These are phyloP conservation scores for Corticium candelabrum DNA, from an alignment of 37 sponge, comb jelly and placozoan genomes.

Conservation along the genomic window DNA sequence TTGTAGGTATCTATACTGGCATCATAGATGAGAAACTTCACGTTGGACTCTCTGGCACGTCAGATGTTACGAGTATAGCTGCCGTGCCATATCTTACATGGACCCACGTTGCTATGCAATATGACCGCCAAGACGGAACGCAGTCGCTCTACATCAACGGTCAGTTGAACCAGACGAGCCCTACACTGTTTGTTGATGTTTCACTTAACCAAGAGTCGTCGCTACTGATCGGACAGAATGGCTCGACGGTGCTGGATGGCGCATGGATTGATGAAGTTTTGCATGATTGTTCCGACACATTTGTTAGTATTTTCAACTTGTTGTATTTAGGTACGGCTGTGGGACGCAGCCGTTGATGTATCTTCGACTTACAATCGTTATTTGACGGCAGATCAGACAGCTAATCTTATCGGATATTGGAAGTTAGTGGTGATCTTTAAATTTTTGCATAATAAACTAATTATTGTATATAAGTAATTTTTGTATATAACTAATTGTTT, in stretches of 20 bases:
- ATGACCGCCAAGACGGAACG: background rate
- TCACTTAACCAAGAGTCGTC: background rate
- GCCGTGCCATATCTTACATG: background rate
- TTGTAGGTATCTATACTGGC: background rate
- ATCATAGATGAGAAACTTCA: background rate
- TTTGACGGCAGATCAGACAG: background rate
- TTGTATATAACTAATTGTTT: too few relatives aligned
- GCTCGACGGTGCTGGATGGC: background rate
- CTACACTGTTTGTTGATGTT: too few relatives aligned
- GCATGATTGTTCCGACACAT: background rate
- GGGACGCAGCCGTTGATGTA: background rate
- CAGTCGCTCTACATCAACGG: background rate
- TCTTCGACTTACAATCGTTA: background rate
- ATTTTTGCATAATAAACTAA: too few relatives aligned
- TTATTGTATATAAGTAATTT: too few relatives aligned
- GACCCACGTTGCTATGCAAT: background rate
- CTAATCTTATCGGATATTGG: background rate
- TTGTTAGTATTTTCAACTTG: background rate
- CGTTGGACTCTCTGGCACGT: background rate
- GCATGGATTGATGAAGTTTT: conserved; percentile 2
- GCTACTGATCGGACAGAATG: background rate
- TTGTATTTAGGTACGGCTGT: background rate
- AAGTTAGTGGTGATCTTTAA: background rate
- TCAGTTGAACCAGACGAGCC: background rate
- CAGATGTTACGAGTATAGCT: background rate